phyloP scores from a whole-genome alignment of 2,113 vertebrate species.

The Vireo altiloquus region DNA sequence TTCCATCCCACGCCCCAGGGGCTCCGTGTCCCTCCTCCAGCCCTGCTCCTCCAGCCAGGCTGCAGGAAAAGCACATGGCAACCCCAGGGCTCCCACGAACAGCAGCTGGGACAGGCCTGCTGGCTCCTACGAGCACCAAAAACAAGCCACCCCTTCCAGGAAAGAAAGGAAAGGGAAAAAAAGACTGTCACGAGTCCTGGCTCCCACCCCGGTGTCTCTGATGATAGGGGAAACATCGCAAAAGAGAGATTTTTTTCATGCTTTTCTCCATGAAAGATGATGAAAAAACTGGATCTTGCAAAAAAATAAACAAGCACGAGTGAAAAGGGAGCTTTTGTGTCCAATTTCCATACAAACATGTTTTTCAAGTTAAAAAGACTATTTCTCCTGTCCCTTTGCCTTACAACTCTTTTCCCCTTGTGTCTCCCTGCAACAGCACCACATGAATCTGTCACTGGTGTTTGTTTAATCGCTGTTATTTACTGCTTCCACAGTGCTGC shows the following conservation, averaged over 20 bases:
- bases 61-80: not conserved
- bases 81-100: not conserved
- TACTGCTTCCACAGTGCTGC: not conserved
- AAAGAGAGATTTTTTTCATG: not conserved
- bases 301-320: not conserved
- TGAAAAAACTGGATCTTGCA: not conserved
- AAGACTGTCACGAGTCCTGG: not conserved
- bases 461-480: not conserved
- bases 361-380: not conserved
- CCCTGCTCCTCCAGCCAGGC: not conserved
- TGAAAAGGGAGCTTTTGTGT: not conserved
- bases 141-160: not conserved
- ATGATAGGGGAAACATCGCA: not conserved
- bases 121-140: not conserved
- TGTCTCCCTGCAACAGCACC: not conserved
- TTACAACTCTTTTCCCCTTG: not conserved
- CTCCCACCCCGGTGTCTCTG: not conserved
- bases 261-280: not conserved
- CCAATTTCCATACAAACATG: not conserved
- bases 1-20: not conserved
- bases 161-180: not conserved
- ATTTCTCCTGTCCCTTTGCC: not conserved
- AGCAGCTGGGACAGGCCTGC: not conserved
- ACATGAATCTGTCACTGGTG: not conserved
- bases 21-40: not conserved